phyloP scores from a whole-genome alignment of 2,888 invertebrate species.

The Agonopterix arenella region DNA sequence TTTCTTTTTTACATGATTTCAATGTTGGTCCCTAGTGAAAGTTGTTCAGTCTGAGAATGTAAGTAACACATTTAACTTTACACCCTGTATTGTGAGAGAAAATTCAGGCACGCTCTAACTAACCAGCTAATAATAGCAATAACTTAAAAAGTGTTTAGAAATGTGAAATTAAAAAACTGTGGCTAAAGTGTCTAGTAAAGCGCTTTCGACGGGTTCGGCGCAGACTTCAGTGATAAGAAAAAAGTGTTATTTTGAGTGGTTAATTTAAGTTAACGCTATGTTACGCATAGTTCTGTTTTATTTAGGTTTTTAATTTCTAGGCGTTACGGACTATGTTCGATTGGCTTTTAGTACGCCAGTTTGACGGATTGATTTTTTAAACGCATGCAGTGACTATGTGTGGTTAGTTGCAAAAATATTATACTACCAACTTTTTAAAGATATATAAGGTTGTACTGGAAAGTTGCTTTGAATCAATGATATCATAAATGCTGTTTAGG shows the following conservation, averaged over 20 bases:
- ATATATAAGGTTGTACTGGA: no score
- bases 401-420: slow-evolving; percentile 9
- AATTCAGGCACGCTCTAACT: no score
- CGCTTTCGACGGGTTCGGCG: neutral
- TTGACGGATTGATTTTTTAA: slow-evolving; percentile 18
- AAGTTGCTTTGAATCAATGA: no score
- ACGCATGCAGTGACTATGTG: slow-evolving; percentile 15
- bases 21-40: no score
- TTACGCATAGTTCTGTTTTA: slow-evolving; percentile 23
- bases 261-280: slow-evolving; percentile 27
- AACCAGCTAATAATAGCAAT: no score
- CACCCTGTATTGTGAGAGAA: no score
- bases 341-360: slow-evolving; percentile 12
- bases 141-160: neutral
- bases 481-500: no score
- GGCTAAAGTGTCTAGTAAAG: neutral
- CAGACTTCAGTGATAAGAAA: slow-evolving; percentile 36
- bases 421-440: no score
- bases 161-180: neutral
- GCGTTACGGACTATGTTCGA: slow-evolving; percentile 6
- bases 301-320: slow-evolving; percentile 11
- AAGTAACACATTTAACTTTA: no score
- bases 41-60: no score
- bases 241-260: slow-evolving; percentile 49
- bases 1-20: no score